These are phyloP conservation scores for Sinocyclocheilus grahami DNA, from an alignment of 2,113 vertebrate genomes.

Conservation along the genomic window DNA sequence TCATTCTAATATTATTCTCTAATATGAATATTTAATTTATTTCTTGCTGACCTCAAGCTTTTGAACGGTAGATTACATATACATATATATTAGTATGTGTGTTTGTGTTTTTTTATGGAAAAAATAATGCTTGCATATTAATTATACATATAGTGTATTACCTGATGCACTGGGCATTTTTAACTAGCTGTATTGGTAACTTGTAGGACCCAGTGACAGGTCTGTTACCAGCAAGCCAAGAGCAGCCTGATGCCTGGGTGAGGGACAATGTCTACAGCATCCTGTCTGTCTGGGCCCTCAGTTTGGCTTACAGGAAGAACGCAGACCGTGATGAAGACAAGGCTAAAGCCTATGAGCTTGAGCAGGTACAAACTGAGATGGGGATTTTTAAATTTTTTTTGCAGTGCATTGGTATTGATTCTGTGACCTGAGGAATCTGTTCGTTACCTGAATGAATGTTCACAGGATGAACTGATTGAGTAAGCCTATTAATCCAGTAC, in stretches of 20 bases:
- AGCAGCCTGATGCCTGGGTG: constrained; percentile 92
- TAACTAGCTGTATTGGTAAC: constrained; percentile 10
- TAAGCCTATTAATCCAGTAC: neutral
- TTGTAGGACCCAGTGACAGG: constrained; percentile 91
- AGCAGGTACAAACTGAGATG: constrained; percentile 80
- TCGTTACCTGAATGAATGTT: too few species aligned
- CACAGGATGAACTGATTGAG: too few species aligned
- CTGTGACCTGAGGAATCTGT: neutral
- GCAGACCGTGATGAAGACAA: constrained; percentile 96
- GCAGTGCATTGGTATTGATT: neutral
- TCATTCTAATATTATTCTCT: too few species aligned
- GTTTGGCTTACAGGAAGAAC: constrained; percentile 95
- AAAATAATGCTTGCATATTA: neutral
- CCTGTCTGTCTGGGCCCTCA: constrained; percentile 91
- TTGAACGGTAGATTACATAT: neutral
- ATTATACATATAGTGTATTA: neutral
- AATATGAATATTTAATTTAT: too few species aligned
- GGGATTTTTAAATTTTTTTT: neutral
- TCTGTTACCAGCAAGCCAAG: constrained; percentile 85
- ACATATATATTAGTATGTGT: too few species aligned
- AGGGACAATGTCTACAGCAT: constrained; percentile 94
- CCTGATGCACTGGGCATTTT: neutral
- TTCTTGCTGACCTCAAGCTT: neutral
- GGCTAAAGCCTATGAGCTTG: constrained; percentile 94
- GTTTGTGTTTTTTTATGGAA: neutral